These are phyloP conservation scores for Zaprionus ghesquierei DNA, from an alignment of 1,140 invertebrate genomes.

Conservation along the genomic window DNA sequence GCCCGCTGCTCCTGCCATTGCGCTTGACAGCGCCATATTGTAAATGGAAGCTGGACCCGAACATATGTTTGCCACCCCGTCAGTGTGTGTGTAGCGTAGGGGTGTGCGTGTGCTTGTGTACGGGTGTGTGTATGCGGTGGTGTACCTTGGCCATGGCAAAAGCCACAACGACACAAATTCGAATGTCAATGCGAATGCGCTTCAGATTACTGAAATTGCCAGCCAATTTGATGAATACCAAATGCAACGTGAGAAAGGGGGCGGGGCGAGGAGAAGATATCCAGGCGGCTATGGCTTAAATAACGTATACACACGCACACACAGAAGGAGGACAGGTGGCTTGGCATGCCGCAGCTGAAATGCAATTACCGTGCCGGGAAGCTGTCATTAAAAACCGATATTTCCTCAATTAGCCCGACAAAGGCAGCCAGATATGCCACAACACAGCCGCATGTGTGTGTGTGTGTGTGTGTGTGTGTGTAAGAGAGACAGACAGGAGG, in stretches of 20 bases:
- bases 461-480: too few relatives aligned
- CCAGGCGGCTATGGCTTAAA: neutral
- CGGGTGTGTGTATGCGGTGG: neutral
- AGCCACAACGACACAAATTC: neutral
- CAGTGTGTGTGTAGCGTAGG: neutral
- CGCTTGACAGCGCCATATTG: conserved; percentile 56
- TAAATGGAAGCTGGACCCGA: conserved; percentile 61
- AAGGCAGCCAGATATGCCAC: neutral
- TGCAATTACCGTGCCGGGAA: conserved; percentile 46
- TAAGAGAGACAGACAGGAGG: too few relatives aligned
- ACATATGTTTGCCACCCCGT: conserved; percentile 61
- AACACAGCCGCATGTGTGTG: too few relatives aligned
- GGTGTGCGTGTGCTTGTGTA: neutral
- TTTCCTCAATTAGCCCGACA: conserved; percentile 41
- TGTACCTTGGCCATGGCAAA: conserved; percentile 11
- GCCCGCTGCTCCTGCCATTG: conserved; percentile 7
- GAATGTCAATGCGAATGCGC: conserved; percentile 2
- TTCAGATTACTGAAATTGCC: conserved; percentile 56
- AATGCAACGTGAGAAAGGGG: conserved; percentile 26
- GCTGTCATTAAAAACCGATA: conserved; percentile 36
- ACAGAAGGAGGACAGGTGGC: neutral
- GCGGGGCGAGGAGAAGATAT: neutral
- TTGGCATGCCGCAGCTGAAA: conserved; percentile 1
- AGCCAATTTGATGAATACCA: conserved; percentile 52
- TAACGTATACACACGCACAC: neutral